Evolutionary conservation across 2,113 vertebrate species (phyloP).

Genomic region (Bos indicus): DNA sequence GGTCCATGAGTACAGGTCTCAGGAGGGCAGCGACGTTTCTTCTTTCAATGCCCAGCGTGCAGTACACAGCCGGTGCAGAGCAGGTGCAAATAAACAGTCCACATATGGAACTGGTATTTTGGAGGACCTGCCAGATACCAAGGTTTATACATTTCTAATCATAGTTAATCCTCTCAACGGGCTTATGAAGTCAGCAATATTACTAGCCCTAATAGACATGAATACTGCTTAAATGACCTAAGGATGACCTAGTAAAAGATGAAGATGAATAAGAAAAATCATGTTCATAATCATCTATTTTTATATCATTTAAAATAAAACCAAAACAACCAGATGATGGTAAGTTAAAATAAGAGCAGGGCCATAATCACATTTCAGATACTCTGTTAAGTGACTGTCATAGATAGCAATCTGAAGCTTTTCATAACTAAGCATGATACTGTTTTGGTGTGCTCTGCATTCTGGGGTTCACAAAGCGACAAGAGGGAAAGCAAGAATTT

Average conservation of each 20-base stretch:
- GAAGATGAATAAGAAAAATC: not conserved
- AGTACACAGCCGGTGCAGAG: not conserved
- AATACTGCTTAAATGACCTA: not conserved
- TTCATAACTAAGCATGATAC: not conserved
- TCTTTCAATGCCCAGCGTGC: not conserved
- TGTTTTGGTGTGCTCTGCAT: not conserved
- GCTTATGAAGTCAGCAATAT: not conserved
- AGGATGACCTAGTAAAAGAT: not conserved
- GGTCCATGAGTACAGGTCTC: not conserved
- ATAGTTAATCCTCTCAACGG: not conserved
- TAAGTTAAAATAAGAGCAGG: not conserved
- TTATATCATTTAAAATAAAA: conserved; percentile 27
- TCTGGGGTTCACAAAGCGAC: not conserved
- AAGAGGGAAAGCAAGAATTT: not conserved
- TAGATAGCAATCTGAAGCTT: not conserved
- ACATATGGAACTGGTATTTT: not conserved
- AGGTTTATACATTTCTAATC: not conserved
- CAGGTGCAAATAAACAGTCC: not conserved
- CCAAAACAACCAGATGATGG: not conserved
- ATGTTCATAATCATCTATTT: not conserved
- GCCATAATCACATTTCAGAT: not conserved
- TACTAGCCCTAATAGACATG: not conserved
- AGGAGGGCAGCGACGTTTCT: not conserved
- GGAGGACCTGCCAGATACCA: not conserved
- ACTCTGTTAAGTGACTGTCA: not conserved